Evolutionary conservation across 2,888 invertebrate genomes (phyloP).

Genomic region (Tortricodes alternella): DNA sequence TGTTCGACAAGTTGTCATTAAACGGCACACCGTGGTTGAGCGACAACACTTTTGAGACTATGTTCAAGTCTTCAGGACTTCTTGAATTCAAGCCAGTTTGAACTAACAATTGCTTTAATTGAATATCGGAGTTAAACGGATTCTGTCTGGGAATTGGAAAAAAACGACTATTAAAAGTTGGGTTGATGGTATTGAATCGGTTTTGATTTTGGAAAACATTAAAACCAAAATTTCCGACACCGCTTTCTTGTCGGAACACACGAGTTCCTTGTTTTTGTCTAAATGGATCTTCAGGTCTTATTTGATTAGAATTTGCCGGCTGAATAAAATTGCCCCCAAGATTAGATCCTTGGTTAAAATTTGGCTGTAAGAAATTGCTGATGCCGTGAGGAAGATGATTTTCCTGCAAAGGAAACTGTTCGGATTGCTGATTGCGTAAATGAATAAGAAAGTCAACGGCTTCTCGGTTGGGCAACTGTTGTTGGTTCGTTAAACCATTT

Average conservation of each 20-base stretch:
- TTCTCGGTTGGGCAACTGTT: constrained; percentile 83
- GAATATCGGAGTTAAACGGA: constrained; percentile 72
- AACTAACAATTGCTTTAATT: constrained; percentile 85
- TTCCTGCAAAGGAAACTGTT: constrained; percentile 74
- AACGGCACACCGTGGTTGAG: constrained; percentile 88
- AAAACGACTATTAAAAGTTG: constrained; percentile 57
- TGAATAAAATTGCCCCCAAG: too few relatives aligned
- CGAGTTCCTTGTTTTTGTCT: constrained; percentile 67
- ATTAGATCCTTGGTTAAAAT: constrained; percentile 61
- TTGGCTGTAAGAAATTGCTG: constrained; percentile 66
- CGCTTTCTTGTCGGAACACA: constrained; percentile 81
- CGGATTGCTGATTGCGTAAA: constrained; percentile 68
- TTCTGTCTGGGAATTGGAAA: constrained; percentile 61
- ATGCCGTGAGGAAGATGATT: constrained; percentile 76
- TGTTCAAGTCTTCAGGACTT: constrained; percentile 88
- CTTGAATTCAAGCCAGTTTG: constrained; percentile 86
- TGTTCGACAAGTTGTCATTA: constrained; percentile 66
- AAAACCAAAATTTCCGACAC: constrained; percentile 85
- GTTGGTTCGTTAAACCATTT: constrained; percentile 70
- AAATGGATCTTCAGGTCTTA: constrained; percentile 56
- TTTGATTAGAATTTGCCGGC: constrained; percentile 64
- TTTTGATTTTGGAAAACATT: constrained; percentile 62
- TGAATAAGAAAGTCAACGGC: constrained; percentile 79
- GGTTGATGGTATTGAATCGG: constrained; percentile 64
- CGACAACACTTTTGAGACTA: constrained; percentile 91